Evolutionary conservation across 2,113 vertebrate genomes (phyloP), one percentile per base, ranked within the genome.

Genomic region (Platanista minor): DNA sequence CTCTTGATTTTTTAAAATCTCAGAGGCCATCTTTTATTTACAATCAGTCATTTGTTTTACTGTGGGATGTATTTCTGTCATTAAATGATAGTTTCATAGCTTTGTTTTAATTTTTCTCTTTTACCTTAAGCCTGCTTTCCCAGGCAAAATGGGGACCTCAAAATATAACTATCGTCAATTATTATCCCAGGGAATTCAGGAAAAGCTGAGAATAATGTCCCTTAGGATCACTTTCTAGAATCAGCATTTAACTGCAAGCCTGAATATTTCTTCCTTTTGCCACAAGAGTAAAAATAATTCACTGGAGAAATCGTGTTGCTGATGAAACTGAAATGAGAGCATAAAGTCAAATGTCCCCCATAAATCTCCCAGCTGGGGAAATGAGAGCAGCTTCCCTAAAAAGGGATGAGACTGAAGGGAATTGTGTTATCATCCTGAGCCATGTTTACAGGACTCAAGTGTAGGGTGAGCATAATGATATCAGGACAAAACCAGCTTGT

Each of bases 331-430:
- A 93, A 96, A 92, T 3, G 18, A 90, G 75, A 67, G 12, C 41
- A 71, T 25, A n/a, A 81, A 95, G 94, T 88, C 87, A 95, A 93
- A 87, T 17, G 49, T 77, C 69, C 54, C 62, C 83, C 46, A 46
- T 93, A 85, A 97, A 94, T 95, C 95, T 92, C 83, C 33, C 90
- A 78, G 91, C 89, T 90, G 87, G 93, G 81, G 49, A 90, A 95
- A 83, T 23, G 64, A 92, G 74, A 61, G 80, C 3, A 39, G 77
- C 84, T 89, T 95, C 69, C 95, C 87, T 96, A 86, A 96, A 96
- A 97, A 86, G 95, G 92, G 89, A 82, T 84, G 78, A 94, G 87
- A 23, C 59, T 27, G 59, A 78, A 87, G 93, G 74, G 66, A 94
- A 86, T 23, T 14, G 23, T 57, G 62, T 67, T 87, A 75, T 93